Evolutionary conservation across 1,140 invertebrate genomes (phyloP), one percentile per base, ranked within the genome.

Genomic region (Scaptomyza pallida): DNA sequence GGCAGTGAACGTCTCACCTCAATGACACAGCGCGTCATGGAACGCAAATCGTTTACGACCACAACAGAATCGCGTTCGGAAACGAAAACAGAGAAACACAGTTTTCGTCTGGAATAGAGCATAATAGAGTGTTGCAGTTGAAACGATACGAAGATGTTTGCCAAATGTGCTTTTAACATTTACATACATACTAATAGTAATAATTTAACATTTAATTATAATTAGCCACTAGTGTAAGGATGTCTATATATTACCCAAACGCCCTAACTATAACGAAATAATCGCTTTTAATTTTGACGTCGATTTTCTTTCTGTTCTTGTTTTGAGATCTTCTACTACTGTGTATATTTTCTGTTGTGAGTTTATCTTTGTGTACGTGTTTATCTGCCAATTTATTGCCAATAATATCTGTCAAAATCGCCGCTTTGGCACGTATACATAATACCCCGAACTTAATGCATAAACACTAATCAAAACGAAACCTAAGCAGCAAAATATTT

Each of bases 41-140:
- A 93, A 63, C 93, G 93, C 50, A 93, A 93, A 72, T 93, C 92
- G 10, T 90, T 93, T 10, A 93, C 92, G 0, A 93, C 89, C 67
- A 93, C 92, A 9, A 92, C 91, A 33, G 92, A 92, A 35, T 93
- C 91, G 65, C 91, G 92, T 2, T 92, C 92, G 21, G 93, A 93
- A 63, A 91, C 89, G 47, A 91, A 91, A 70, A 91, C 81, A 57
- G 85, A 91, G 50, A 89, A 90, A 70, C 90, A 91, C 33, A 91
- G 90, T 79, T 91, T 90, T 90, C 90, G 90, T 51, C 68, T 91
- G 68, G 90, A 91, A 35, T 91, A 65, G 19, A 57, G 44, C 44
- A 48, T 60, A 40, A 48, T 60, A 40, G 19, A 17, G 19, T 59
- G 15, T 69, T 64, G 60, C 56, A 30, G 59, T 48, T 13, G 50